A percentile compares a stretch with the other conserved stretches of the same genome.
These are phyloP conservation scores for Brassicogethes aeneus DNA, from an alignment of 2,888 invertebrate genomes.

Conservation along the genomic window DNA sequence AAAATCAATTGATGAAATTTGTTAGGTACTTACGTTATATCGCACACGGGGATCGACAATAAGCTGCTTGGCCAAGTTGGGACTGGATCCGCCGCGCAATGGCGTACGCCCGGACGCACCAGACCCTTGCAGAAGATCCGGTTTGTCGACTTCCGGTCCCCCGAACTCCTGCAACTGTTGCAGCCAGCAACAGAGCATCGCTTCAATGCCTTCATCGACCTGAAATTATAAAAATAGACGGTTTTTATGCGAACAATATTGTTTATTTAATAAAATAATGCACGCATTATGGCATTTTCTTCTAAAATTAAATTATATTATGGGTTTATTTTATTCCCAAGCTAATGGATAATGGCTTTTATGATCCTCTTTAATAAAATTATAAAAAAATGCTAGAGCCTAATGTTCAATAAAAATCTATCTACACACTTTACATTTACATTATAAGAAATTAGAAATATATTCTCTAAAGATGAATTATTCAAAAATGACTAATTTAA, in stretches of 20 bases:
- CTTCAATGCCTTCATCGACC: conserved; percentile 77
- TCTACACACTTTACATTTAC: too few relatives aligned
- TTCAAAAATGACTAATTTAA: too few relatives aligned
- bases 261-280: too few relatives aligned
- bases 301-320: background rate
- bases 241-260: too few relatives aligned
- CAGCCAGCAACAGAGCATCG: conserved; percentile 78
- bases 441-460: too few relatives aligned
- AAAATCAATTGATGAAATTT: too few relatives aligned
- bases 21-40: conserved; percentile 70
- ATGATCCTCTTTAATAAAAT: background rate
- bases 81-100: conserved; percentile 41
- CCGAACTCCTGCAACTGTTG: conserved; percentile 78
- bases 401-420: too few relatives aligned
- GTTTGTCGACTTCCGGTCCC: conserved; percentile 74
- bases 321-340: background rate
- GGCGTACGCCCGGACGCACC: conserved; percentile 51
- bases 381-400: too few relatives aligned
- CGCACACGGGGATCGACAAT: conserved; percentile 66
- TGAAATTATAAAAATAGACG: conserved; percentile 25
- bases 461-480: too few relatives aligned
- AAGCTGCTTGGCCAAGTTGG: conserved; percentile 49
- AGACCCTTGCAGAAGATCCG: conserved; percentile 73
- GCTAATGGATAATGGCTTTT: background rate
- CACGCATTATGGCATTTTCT: background rate